Evolutionary conservation across 35 echinoderm and acorn worm genomes (phyloP).

Genomic region (Amphiura filiformis): DNA sequence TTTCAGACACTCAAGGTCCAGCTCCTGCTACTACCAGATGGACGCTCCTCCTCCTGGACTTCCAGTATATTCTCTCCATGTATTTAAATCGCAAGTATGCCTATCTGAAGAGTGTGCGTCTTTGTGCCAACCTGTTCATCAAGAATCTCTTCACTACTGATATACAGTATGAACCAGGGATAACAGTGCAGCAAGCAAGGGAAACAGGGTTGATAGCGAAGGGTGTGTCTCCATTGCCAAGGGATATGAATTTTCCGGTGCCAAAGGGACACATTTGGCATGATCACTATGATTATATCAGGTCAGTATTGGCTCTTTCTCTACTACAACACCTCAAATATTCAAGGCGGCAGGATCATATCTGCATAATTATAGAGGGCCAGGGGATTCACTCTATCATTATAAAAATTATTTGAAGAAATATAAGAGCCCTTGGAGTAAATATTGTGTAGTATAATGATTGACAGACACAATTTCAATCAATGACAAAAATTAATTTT

Average conservation of each 20-base stretch:
- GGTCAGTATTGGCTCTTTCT: conserved; percentile 50
- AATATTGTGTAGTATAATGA: too few relatives aligned
- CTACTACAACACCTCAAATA: too few relatives aligned
- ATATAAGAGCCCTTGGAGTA: too few relatives aligned
- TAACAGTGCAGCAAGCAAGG: conserved; percentile 81
- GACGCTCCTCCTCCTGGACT: conserved; percentile 85
- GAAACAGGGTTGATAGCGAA: conserved; percentile 68
- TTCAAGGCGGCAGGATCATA: too few relatives aligned
- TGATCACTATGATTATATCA: conserved; percentile 82
- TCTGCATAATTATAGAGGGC: too few relatives aligned
- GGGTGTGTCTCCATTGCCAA: conserved; percentile 82
- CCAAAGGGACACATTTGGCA: conserved; percentile 80
- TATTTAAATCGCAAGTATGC: conserved; percentile 92
- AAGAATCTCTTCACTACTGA: conserved; percentile 97
- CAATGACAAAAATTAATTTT: too few relatives aligned
- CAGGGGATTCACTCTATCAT: too few relatives aligned
- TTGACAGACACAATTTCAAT: too few relatives aligned
- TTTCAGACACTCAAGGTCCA: conserved; percentile 80
- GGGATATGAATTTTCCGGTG: conserved; percentile 88
- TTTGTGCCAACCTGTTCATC: conserved; percentile 88
- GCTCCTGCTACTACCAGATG: conserved; percentile 68
- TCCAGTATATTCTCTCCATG: conserved; percentile 99
- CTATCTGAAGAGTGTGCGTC: conserved; percentile 73
- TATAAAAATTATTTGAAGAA: too few relatives aligned
- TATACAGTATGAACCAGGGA: conserved; percentile 89